Conservation (phyloP, 2,113 vertebrate species). For the Misgurnus anguillicaudatus region DNA sequence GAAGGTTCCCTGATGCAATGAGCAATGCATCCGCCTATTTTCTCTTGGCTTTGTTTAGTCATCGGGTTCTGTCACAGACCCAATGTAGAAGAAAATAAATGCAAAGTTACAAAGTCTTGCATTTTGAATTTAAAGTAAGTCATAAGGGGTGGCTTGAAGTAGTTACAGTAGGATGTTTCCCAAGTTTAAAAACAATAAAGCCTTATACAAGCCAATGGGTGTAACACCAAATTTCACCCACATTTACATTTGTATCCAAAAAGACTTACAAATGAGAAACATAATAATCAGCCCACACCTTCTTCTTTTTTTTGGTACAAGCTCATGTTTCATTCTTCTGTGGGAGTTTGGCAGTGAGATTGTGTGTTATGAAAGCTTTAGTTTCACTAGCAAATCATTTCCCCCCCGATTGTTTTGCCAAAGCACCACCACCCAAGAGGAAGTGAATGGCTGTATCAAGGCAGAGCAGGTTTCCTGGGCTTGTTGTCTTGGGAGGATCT, state of each 20-base stretch:
- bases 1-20: conserved; percentile 1
- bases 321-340: conserved; percentile 28
- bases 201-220: no score
- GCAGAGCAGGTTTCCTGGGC: conserved; percentile 58
- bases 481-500: conserved; percentile 60
- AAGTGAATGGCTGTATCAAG: conserved; percentile 57
- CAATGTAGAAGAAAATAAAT: conserved; percentile 11
- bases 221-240: not conserved
- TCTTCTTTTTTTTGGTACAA: not conserved
- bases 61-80: conserved; percentile 17
- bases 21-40: conserved; percentile 19
- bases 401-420: conserved; percentile 52
- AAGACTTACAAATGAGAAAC: no score
- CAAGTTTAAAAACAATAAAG: no score
- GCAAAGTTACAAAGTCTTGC: not conserved
- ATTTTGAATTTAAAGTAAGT: no score
- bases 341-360: conserved; percentile 29
- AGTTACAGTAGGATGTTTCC: no score
- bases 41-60: conserved; percentile 1
- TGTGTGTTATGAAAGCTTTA: conserved; percentile 29
- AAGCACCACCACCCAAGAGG: conserved; percentile 50
- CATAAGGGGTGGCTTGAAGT: no score
- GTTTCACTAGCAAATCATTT: conserved; percentile 42
- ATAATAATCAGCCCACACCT: not conserved
- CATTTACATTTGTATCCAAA: no score